Evolutionary conservation across 2,888 invertebrate genomes (phyloP), one percentile per base, ranked within the genome.

Genomic region (Pycnomerus fuliginosus): DNA sequence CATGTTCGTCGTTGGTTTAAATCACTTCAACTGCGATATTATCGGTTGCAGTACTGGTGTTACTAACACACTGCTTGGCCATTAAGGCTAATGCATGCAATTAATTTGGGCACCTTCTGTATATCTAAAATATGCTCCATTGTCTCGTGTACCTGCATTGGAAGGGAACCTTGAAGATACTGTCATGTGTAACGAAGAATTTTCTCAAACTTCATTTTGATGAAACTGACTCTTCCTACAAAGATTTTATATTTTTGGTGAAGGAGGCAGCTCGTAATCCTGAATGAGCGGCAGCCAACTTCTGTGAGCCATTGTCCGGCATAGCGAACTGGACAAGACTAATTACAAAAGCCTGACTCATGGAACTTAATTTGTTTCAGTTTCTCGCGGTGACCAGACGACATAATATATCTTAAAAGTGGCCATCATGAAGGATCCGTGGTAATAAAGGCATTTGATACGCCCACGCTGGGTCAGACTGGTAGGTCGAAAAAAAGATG

Each of bases 1-100:
- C 56, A 49, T 61, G 60, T 59, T 52, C 54, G 55, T 50, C 53
- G 60, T 53, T 55, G 56, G 55, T 61, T 59, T 61, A 61, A 61
- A 61, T 61, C 60, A 59, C 58, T 52, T 53, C 48, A 48, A 52
- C 44, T 42, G 54, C 55, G 58, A 61, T 61, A 57, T 52, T 59
- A 61, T 59, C 59, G 52, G 55, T 43, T 50, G 49, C 52, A 48
- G 50, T 51, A 49, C 50, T 48, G 52, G 55, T 55, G 52, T 55
- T 51, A 50, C 50, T 47, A 53, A 57, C 57, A 52, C 52, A 58
- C 56, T 54, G 44, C 39, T 44, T 39, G 51, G 46, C 58, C 58
- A 58, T 58, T 58, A 56, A 48, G 31, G 50, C 49, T 58, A 58
- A 56, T 58, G 58, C 46, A 51, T 41, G 58, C 53, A 58, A 58